Evolutionary conservation across 1,140 invertebrate genomes (phyloP), one percentile per base, ranked within the genome.

Genomic region (Wasmannia auropunctata): DNA sequence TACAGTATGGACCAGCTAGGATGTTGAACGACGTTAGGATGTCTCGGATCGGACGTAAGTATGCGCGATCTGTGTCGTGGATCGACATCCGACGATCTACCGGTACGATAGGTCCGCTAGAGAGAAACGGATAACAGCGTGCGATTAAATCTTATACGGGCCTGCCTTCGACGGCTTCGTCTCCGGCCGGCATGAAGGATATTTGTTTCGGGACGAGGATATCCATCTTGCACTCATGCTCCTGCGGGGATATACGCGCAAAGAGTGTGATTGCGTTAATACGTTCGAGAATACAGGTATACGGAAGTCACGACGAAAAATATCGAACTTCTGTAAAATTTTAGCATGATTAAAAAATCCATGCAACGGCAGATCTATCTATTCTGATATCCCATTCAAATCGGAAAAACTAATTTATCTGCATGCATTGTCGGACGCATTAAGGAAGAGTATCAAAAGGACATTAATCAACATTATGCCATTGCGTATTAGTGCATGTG

Each of bases 391-490:
- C 4, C 34, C 16, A 28, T 40, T 80, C 43, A 25, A 56, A 43
- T 54, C 37, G 8, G 67, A 60, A 74, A 74, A 83, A 74, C 28
- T 60, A 72, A 81, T 81, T 81, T 54, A 51, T 67, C 63, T 11
- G 67, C 67, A 19, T 16, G 25, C 25, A 83, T 46, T 74, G 79
- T 83, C 51, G 37, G 67, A 11, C 28, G 46, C 34, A 54, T 83
- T 43, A 14, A 46, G 67, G 43, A 74, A 83, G 63, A 67, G n/a
- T 58, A 83, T 83, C 79, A 72, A 72, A 72, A 83, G 51, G 31
- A 58, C 79, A 83, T 83, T 58, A 83, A 83, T 83, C 79, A 83
- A 83, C 79, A 74, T 83, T 83, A 83, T 83, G 79, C 67, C 51
- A 72, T 72, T 83, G 79, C 79, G 74, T 83, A 83, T 74, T 83